phyloP scores from a whole-genome alignment of 2,888 invertebrate genomes.

The Platynereis dumerilii region DNA sequence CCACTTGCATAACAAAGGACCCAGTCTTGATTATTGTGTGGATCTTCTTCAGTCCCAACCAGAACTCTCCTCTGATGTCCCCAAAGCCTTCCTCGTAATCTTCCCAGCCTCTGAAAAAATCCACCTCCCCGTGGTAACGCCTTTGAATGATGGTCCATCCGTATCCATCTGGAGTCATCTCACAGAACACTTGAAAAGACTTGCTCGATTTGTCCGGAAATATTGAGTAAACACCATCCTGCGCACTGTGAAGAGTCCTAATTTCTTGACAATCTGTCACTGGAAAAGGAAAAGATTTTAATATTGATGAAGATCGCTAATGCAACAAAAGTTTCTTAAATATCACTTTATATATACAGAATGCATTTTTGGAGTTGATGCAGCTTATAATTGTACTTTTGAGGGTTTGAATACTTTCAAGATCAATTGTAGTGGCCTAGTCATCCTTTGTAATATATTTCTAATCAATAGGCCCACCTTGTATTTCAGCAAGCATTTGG shows the following conservation, averaged over 20 bases:
- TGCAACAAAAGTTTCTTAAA: too few species aligned
- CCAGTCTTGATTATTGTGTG: not conserved
- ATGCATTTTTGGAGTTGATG: too few species aligned
- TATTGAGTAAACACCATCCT: slow-evolving; percentile 14
- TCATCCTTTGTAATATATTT: too few species aligned
- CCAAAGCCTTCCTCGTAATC: slow-evolving; percentile 15
- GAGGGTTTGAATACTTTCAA: too few species aligned
- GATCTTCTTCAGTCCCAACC: slow-evolving; percentile 7
- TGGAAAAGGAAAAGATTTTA: slow-evolving; percentile 10
- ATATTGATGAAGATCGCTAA: too few species aligned
- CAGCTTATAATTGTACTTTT: too few species aligned
- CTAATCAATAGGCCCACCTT: too few species aligned
- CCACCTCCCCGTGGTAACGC: not conserved
- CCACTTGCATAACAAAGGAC: not conserved
- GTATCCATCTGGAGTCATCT: slow-evolving; percentile 12
- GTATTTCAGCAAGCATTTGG: too few species aligned
- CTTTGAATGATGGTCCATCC: slow-evolving; percentile 20
- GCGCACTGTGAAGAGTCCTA: slow-evolving; percentile 7
- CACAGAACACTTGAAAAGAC: slow-evolving; percentile 19
- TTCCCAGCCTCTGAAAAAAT: slow-evolving; percentile 4
- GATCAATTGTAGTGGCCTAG: too few species aligned
- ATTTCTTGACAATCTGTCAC: slow-evolving; percentile 21
- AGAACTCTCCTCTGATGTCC: not conserved
- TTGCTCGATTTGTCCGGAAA: not conserved
- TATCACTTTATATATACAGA: too few species aligned